Conservation (phyloP, 1,140 invertebrate species). For the Drosophila melanica region DNA sequence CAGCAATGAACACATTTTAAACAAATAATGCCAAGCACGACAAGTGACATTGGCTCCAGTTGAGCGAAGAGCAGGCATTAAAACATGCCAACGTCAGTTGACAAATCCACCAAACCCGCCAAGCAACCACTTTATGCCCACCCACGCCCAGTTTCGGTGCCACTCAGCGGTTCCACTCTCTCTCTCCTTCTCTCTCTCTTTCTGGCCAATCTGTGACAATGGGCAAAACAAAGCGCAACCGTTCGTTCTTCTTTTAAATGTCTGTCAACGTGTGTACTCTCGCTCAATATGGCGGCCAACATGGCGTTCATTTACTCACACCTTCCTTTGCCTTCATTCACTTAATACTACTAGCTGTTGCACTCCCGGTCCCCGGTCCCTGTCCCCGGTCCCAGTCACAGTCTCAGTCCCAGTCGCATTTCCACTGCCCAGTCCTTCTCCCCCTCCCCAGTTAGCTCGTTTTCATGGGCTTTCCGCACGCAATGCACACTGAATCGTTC, state of each 20-base stretch:
- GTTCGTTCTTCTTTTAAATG: slow-evolving; percentile 68
- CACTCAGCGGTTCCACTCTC: not conserved
- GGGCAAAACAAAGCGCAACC: slow-evolving; percentile 67
- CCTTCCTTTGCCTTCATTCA: slow-evolving; percentile 52
- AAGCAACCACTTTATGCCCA: slow-evolving; percentile 10
- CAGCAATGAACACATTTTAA: slow-evolving; percentile 68
- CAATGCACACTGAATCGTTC: slow-evolving; percentile 44
- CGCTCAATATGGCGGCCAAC: slow-evolving; percentile 80
- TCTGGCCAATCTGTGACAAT: slow-evolving; percentile 55
- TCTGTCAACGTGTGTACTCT: slow-evolving; percentile 70
- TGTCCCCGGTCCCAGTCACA: slow-evolving; percentile 13
- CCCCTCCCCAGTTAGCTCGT: slow-evolving; percentile 55
- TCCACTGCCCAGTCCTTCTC: slow-evolving; percentile 11
- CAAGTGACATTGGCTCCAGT: slow-evolving; percentile 63
- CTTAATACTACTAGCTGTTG: slow-evolving; percentile 39
- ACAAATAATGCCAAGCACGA: slow-evolving; percentile 73
- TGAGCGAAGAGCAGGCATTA: slow-evolving; percentile 44
- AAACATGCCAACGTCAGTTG: slow-evolving; percentile 55
- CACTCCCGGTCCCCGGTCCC: slow-evolving; percentile 3
- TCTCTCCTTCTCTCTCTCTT: slow-evolving; percentile 1
- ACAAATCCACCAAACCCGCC: slow-evolving; percentile 45
- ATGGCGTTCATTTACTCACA: slow-evolving; percentile 80
- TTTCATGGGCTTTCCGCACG: slow-evolving; percentile 77
- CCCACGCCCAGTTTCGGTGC: slow-evolving; percentile 15
- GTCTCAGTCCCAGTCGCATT: slow-evolving; percentile 9